Conservation (phyloP, 92 coral and sea anemone genomes). For the Nematostella vectensis region DNA sequence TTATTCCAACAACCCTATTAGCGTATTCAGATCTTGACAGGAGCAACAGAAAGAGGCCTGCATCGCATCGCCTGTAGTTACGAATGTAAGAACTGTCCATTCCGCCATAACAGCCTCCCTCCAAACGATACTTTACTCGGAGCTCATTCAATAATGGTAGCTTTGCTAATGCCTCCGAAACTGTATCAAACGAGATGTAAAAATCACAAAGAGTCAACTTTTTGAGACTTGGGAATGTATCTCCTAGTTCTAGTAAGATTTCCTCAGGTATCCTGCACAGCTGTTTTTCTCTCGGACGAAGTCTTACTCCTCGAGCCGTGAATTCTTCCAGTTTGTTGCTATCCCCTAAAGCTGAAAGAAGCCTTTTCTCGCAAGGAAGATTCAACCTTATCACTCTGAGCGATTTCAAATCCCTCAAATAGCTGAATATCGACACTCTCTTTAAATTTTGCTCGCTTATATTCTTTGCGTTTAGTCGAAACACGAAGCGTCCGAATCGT, state of each 20-base stretch:
- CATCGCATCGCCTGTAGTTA: constrained; percentile 31
- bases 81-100: constrained; percentile 35
- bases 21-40: constrained; percentile 30
- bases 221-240: constrained; percentile 26
- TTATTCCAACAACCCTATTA: constrained; percentile 21
- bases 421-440: constrained; percentile 23
- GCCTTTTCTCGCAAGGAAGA: constrained; percentile 34
- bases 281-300: constrained; percentile 24
- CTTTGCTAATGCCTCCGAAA: constrained; percentile 21
- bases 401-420: constrained; percentile 23
- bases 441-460: constrained; percentile 29
- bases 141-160: constrained; percentile 31
- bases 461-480: constrained; percentile 27
- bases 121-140: constrained; percentile 27
- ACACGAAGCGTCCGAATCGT: constrained; percentile 44
- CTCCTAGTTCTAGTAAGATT: constrained; percentile 38
- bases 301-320: constrained; percentile 39
- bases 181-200: constrained; percentile 19
- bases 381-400: constrained; percentile 28
- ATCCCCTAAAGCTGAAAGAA: constrained; percentile 25
- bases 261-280: constrained; percentile 39
- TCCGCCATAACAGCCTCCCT: constrained; percentile 42
- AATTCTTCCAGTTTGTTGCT: constrained; percentile 33
- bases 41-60: constrained; percentile 29
- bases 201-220: constrained; percentile 36